Evolutionary conservation across 2,113 vertebrate genomes (phyloP).

Genomic region (Triplophysa tibetana): DNA sequence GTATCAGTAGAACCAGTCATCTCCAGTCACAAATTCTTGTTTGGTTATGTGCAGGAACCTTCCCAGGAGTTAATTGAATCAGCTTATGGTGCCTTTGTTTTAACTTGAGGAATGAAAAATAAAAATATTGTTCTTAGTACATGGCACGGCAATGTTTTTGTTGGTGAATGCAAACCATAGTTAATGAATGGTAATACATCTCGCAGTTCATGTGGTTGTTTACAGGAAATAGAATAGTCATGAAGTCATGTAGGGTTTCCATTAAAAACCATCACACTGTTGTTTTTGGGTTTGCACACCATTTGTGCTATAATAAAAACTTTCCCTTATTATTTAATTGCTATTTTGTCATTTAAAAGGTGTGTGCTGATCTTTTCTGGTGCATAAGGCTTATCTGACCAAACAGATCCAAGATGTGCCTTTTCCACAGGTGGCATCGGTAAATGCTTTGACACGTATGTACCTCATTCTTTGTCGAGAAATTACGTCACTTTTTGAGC

Average conservation of each 20-base stretch:
- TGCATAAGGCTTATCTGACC: constrained; percentile 58
- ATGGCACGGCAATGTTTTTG: constrained; percentile 19
- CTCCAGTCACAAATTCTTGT: background rate
- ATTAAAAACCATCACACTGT: constrained; percentile 29
- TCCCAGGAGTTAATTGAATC: constrained; percentile 1
- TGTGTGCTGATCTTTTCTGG: constrained; percentile 52
- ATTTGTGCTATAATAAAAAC: constrained; percentile 31
- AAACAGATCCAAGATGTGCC: constrained; percentile 54
- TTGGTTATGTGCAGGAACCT: background rate
- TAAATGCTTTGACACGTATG: constrained; percentile 65
- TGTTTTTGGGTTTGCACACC: constrained; percentile 6
- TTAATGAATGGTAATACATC: constrained; percentile 33
- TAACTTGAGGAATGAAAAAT: constrained; percentile 24
- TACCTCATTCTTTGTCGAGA: constrained; percentile 65
- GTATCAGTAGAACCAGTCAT: background rate
- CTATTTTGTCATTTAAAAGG: constrained; percentile 68
- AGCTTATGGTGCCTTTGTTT: background rate
- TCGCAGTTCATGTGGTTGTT: constrained; percentile 24
- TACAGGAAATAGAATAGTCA: constrained; percentile 10
- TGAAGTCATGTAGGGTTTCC: constrained; percentile 4
- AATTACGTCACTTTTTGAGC: constrained; percentile 73
- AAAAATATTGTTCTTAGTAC: constrained; percentile 25
- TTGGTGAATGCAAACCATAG: background rate
- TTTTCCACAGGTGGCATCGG: constrained; percentile 67
- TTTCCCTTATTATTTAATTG: constrained; percentile 63